These are phyloP conservation scores for Idaea biselata DNA, from an alignment of 2,888 invertebrate species.

Conservation along the genomic window DNA sequence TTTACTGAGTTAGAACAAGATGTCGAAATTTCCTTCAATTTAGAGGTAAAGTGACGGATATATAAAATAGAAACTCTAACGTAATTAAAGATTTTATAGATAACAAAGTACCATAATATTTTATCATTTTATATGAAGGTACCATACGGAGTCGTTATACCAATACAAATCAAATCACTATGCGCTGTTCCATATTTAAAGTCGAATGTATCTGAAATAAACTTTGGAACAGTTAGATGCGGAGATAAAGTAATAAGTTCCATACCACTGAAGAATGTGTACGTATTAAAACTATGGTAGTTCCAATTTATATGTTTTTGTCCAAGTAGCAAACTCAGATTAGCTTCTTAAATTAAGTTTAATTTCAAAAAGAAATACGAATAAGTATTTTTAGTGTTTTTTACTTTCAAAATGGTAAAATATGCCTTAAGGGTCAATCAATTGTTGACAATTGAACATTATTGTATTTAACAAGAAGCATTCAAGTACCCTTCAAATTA, in stretches of 20 bases:
- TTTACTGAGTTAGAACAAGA: conserved; percentile 67
- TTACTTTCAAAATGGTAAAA: too few species aligned
- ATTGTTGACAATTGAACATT: too few species aligned
- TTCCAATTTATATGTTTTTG: too few species aligned
- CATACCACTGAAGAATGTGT: conserved; percentile 81
- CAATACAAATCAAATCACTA: conserved; percentile 76
- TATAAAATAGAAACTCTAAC: neutral
- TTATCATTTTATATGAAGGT: conserved; percentile 54
- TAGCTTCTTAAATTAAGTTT: too few species aligned
- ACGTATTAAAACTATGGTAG: conserved; percentile 37
- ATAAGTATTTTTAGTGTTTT: too few species aligned
- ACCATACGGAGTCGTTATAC: conserved; percentile 80
- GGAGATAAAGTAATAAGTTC: conserved; percentile 79
- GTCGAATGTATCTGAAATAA: conserved; percentile 60
- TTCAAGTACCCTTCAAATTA: too few species aligned
- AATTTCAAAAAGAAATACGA: too few species aligned
- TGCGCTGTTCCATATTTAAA: conserved; percentile 80
- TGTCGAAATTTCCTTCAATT: conserved; percentile 62
- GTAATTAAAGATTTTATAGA: neutral
- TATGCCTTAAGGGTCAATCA: too few species aligned
- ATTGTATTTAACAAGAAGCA: neutral
- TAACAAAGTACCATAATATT: conserved; percentile 4
- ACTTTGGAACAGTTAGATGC: conserved; percentile 81
- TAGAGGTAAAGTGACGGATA: conserved; percentile 58
- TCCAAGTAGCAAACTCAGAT: too few species aligned